A percentile compares a stretch with the other conserved stretches of the same genome.
phyloP scores from a whole-genome alignment of 2,888 invertebrate genomes.

The Diadegma fenestrale region DNA sequence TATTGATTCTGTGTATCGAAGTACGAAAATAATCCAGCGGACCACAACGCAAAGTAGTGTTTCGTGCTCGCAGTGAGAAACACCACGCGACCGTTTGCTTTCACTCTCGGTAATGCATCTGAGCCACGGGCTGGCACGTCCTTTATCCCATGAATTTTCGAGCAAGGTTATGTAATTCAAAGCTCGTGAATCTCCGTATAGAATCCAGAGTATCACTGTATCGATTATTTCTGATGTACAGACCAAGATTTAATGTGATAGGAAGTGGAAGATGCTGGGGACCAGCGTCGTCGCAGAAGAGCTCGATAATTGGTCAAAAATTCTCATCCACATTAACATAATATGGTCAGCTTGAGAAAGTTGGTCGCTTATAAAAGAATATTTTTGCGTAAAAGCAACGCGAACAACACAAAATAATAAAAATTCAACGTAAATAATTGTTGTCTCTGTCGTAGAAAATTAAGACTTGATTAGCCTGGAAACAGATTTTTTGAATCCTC shows the following conservation, averaged over 20 bases:
- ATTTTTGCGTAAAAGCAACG: neutral
- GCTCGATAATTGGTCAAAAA: slow-evolving; percentile 10
- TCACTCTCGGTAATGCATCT: slow-evolving; percentile 83
- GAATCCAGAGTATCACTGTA: neutral
- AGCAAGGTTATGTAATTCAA: slow-evolving; percentile 75
- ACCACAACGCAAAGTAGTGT: slow-evolving; percentile 59
- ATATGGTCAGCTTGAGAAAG: slow-evolving; percentile 8
- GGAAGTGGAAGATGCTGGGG: slow-evolving; percentile 7
- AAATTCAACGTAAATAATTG: neutral
- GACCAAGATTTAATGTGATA: neutral
- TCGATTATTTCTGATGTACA: neutral
- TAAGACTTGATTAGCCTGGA: neutral
- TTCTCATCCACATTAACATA: neutral
- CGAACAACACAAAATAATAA: neutral
- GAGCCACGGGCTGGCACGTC: slow-evolving; percentile 73
- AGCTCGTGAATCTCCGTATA: slow-evolving; percentile 46
- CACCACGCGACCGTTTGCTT: slow-evolving; percentile 76
- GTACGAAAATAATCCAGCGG: slow-evolving; percentile 49
- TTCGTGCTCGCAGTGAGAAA: slow-evolving; percentile 55
- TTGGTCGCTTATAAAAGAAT: slow-evolving; percentile 16
- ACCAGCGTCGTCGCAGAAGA: neutral
- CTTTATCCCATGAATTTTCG: slow-evolving; percentile 77
- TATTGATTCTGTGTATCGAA: slow-evolving; percentile 29
- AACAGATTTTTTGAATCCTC: neutral
- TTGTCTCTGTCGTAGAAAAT: neutral